Conservation (phyloP, 2,797 vertebrate species). For the Psittacula echo region DNA sequence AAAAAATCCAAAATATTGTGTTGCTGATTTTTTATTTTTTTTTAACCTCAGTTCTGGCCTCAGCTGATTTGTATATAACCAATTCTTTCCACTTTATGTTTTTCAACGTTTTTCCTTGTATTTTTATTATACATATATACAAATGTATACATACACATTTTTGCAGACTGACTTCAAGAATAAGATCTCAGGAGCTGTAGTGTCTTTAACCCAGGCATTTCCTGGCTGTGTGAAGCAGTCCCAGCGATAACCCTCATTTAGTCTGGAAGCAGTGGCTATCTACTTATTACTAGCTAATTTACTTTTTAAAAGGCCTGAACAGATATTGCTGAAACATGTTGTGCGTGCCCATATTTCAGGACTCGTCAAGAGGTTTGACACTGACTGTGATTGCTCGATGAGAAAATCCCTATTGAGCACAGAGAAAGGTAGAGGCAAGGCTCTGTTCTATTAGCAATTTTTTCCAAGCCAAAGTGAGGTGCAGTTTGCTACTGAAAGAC, state of each 20-base stretch:
- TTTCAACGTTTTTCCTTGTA: background rate
- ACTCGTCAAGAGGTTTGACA: background rate
- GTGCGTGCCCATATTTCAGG: background rate
- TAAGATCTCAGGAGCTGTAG: background rate
- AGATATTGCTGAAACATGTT: background rate
- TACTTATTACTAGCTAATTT: background rate
- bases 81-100: background rate
- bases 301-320: background rate
- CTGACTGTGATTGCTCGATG: background rate
- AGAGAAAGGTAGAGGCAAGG: background rate
- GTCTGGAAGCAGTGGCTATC: background rate
- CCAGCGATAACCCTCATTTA: background rate
- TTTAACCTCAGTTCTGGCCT: background rate
- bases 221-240: background rate
- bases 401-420: background rate
- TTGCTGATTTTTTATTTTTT: background rate
- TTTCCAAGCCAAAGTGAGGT: background rate
- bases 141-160: rapidly evolving
- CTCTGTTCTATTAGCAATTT: background rate
- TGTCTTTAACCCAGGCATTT: background rate
- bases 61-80: background rate
- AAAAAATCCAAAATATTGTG: background rate
- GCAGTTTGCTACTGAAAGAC: background rate
- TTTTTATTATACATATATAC: background rate
- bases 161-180: background rate